Evolutionary conservation across 2,888 invertebrate species (phyloP).

Genomic region (Mimumesa dahlbomi): DNA sequence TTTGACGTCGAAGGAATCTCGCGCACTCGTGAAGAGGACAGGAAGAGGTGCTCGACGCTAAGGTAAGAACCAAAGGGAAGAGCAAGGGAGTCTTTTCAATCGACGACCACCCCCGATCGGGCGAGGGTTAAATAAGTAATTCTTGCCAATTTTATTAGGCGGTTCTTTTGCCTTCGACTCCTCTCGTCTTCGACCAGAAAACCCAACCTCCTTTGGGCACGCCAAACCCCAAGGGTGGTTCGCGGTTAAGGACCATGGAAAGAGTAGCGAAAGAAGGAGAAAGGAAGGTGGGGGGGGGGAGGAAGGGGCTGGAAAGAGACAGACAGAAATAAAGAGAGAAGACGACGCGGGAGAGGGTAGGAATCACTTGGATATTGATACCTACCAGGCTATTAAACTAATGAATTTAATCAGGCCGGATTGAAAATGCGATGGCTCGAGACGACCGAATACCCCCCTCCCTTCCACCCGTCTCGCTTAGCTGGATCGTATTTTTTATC

Average conservation of each 20-base stretch:
- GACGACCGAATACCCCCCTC: conserved; percentile 38
- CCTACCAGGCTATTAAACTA: conserved; percentile 78
- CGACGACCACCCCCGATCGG: conserved; percentile 47
- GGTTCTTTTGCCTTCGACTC: conserved; percentile 48
- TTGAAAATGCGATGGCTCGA: conserved; percentile 64
- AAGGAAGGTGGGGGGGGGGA: conserved; percentile 7
- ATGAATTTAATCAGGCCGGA: conserved; percentile 80
- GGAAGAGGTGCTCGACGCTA: conserved; percentile 40
- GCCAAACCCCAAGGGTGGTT: conserved; percentile 63
- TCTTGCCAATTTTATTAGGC: conserved; percentile 75
- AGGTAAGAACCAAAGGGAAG: conserved; percentile 24
- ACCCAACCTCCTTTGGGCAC: conserved; percentile 35
- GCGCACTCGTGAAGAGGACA: conserved; percentile 30
- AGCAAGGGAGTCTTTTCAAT: conserved; percentile 33
- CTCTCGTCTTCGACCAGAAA: conserved; percentile 24
- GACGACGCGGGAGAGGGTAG: conserved; percentile 23
- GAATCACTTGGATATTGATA: conserved; percentile 79
- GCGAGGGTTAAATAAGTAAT: conserved; percentile 74
- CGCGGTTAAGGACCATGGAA: conserved; percentile 45
- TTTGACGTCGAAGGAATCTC: conserved; percentile 39
- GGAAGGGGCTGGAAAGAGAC: conserved; percentile 16
- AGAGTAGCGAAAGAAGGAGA: too few relatives aligned
- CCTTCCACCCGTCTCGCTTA: background rate
- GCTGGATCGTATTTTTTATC: conserved; percentile 69
- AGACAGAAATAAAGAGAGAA: conserved; percentile 25